Base-by-base conservation (phyloP, 2,888 invertebrate species). In the Tetramorium bicarinatum region DNA sequence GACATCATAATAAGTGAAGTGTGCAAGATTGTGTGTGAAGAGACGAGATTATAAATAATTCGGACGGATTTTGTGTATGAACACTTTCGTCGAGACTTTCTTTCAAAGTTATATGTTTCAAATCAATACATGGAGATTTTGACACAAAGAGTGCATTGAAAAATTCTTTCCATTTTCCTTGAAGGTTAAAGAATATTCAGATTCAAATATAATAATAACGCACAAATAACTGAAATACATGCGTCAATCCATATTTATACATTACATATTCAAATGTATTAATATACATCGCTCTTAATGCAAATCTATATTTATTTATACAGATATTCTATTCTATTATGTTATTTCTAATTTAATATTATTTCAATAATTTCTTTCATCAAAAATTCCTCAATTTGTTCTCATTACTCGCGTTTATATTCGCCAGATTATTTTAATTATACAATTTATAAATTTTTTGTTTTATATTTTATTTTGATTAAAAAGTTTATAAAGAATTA, bases 1-100 rank as follows among this genome's bases (percentile, higher is more conserved):
- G 21, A 25, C 21, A 34, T 54, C 15, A 8, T 61, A 41, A 77
- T 67, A 77, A 54, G 13, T 25, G 4, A 8, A 34, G 29, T 34
- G 29, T 34, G 29, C 29, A 34, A 34, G 29, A 34, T 34, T 54
- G 13, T n/a, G 25, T 9, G 15, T 13, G 25, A 56, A 11, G 21
- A 41, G 3, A n/a, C 29, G 13, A 29, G 6, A 54, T 69, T 67
- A 54, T 77, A 67, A 67, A 77, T 77, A 69, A 77, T 77, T 41
- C 15, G n/a, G 29, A 49, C 7, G 18, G 11, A n/a, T 3, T 18
- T 3, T 38, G 49, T 18, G 3, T 21, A 13, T 25, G 54, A 54
- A 56, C 21, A 69, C 15, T 0, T 21, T 52, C 29, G 21, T 34
- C 9, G 34, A 54, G 41, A 21, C 18, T 25, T 64, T 74, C 44